These are phyloP conservation scores for Scrobipalpa atriplicella DNA, from an alignment of 2,888 invertebrate species.

Conservation along the genomic window DNA sequence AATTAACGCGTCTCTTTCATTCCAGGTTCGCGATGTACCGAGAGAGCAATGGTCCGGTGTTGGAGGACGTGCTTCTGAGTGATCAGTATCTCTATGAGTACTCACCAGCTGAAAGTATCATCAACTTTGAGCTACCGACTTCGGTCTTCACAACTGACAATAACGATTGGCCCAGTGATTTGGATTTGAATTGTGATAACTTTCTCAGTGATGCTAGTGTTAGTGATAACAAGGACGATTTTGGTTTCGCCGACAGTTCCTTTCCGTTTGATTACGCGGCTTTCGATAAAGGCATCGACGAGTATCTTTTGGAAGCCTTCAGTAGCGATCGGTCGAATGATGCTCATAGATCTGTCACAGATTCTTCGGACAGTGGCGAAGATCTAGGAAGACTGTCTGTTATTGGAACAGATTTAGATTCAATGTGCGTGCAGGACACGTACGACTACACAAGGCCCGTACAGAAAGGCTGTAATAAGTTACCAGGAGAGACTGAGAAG, in stretches of 20 bases:
- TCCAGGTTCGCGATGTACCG: slow-evolving; percentile 65
- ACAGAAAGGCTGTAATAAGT: slow-evolving; percentile 8
- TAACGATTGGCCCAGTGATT: slow-evolving; percentile 67
- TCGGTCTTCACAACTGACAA: slow-evolving; percentile 53
- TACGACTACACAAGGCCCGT: slow-evolving; percentile 45
- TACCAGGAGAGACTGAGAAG: slow-evolving; percentile 42
- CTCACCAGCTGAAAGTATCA: slow-evolving; percentile 74
- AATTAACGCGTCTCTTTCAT: slow-evolving; percentile 4
- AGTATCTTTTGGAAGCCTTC: slow-evolving; percentile 67
- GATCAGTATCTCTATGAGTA: slow-evolving; percentile 72
- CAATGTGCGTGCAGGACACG: slow-evolving; percentile 54
- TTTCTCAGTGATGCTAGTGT: slow-evolving; percentile 65
- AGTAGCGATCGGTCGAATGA: slow-evolving; percentile 62
- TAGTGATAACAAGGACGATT: slow-evolving; percentile 56
- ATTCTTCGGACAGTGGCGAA: slow-evolving; percentile 53
- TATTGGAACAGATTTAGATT: slow-evolving; percentile 49
- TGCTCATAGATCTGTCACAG: slow-evolving; percentile 51
- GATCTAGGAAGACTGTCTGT: slow-evolving; percentile 48
- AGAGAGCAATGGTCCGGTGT: slow-evolving; percentile 57
- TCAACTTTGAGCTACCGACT: slow-evolving; percentile 71
- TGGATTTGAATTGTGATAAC: slow-evolving; percentile 65
- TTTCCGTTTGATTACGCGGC: slow-evolving; percentile 69
- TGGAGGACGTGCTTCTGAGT: slow-evolving; percentile 65
- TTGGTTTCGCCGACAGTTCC: slow-evolving; percentile 52
- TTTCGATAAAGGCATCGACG: slow-evolving; percentile 68